Conservation (phyloP, 2,888 invertebrate genomes). For the Aphodius granarius region DNA sequence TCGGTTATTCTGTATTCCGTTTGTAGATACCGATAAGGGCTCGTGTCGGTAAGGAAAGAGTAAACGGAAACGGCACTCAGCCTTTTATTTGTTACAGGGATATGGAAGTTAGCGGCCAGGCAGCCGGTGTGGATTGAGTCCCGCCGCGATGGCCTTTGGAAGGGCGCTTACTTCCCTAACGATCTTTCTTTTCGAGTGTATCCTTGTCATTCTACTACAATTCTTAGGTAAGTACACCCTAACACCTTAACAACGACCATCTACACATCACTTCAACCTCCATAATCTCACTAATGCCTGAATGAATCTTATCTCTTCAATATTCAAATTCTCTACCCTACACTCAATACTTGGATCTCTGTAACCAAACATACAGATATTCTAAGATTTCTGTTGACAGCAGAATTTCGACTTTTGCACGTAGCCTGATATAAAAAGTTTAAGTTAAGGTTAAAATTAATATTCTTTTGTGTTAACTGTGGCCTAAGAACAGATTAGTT, state of each 20-base stretch:
- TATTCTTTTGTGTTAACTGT: too few relatives aligned
- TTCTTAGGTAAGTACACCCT: slow-evolving; percentile 36
- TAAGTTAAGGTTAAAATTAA: too few relatives aligned
- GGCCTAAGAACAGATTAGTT: too few relatives aligned
- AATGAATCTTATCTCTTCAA: neutral
- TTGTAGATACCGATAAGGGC: slow-evolving; percentile 49
- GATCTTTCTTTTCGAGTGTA: slow-evolving; percentile 22
- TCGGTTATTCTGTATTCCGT: slow-evolving; percentile 49
- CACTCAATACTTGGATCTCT: too few relatives aligned
- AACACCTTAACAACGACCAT: neutral
- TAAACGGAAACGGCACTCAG: slow-evolving; percentile 32
- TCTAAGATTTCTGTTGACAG: too few relatives aligned
- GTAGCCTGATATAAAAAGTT: too few relatives aligned
- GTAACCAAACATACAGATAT: too few relatives aligned
- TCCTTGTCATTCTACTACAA: slow-evolving; percentile 31
- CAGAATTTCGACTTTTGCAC: too few relatives aligned
- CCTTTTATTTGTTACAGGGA: slow-evolving; percentile 46
- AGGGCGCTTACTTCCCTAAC: slow-evolving; percentile 33
- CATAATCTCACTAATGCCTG: neutral
- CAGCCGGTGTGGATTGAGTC: slow-evolving; percentile 51
- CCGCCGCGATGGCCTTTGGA: slow-evolving; percentile 49
- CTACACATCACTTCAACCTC: too few relatives aligned
- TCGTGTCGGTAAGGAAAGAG: slow-evolving; percentile 35
- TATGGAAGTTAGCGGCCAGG: slow-evolving; percentile 48
- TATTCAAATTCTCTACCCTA: neutral